Base-by-base conservation (phyloP, 2,113 vertebrate genomes). In the Oryzias celebensis region DNA sequence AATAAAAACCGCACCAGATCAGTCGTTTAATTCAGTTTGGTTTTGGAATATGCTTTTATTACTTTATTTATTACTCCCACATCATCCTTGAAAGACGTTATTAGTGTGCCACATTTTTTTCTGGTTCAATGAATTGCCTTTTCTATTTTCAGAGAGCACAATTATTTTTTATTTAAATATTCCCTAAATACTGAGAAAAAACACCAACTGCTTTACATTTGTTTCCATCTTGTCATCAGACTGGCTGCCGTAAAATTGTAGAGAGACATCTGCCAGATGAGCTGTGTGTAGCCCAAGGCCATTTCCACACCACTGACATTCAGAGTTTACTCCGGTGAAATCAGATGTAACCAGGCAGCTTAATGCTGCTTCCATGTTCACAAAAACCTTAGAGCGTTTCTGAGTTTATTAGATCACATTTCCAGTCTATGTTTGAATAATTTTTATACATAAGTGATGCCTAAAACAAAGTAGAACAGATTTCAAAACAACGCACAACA, bases 1-100 rank as follows among this genome's bases (percentile, higher is more conserved):
- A 77, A 64, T 61, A 77, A 24, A 14, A 78, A 55, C 70, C 66
- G 79, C 75, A 64, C 57, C 62, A 24, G 28, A 36, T 54, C 77
- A 54, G 79, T 82, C 63, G 71, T 73, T 84, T 77, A 78, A 77
- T 75, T 86, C 71, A 71, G 83, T 79, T 60, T 57, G 48, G 44
- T 80, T 58, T 24, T 49, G 18, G 73, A 64, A 78, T 68, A 68
- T 23, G 58, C 58, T 88, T 81, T 82, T 77, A 72, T 86, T 83
- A 77, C 69, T 68, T 58, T 73, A 51, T 72, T 43, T 14, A 80
- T 72, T 36, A 36, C 36, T 12, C 44, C 76, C 75, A 65, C 67
- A 83, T 50, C 36, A 16, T 71, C 51, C 50, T 61, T 63, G 17
- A 15, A 62, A 48, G 52, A 53, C 47, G 6, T 48, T 3, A 20